Evolutionary conservation across 2,113 vertebrate species (phyloP).

Genomic region (Alces alces): DNA sequence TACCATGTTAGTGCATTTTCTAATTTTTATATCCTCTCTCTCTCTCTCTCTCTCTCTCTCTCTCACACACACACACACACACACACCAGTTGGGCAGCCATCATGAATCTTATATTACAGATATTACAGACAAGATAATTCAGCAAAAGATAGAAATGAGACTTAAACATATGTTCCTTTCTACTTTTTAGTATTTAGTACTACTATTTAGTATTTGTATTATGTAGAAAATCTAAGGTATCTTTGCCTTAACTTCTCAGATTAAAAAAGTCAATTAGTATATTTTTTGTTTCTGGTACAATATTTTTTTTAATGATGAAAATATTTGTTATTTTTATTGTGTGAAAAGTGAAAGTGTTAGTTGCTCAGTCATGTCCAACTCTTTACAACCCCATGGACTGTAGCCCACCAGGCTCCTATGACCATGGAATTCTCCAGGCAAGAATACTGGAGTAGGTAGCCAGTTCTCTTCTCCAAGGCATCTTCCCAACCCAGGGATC

Average conservation of each 20-base stretch:
- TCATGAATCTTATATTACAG: background rate
- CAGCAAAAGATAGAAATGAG: background rate
- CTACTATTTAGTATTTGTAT: background rate
- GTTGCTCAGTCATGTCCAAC: background rate
- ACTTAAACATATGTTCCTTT: background rate
- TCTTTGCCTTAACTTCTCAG: background rate
- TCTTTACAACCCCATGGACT: background rate
- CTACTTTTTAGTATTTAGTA: background rate
- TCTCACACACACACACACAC: background rate
- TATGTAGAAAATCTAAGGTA: background rate
- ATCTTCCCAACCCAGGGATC: background rate
- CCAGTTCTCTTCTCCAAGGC: background rate
- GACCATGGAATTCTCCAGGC: background rate
- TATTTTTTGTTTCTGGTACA: background rate
- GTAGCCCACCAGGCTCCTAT: background rate
- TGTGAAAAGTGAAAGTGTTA: background rate
- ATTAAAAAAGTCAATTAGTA: background rate
- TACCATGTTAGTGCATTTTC: background rate
- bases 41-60: background rate
- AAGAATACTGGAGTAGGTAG: background rate
- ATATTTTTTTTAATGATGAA: background rate
- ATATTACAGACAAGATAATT: background rate
- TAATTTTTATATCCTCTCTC: background rate
- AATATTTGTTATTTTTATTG: background rate
- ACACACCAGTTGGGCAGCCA: background rate